phyloP scores from a whole-genome alignment of 2,113 vertebrate genomes.

The Terrapene triunguis region DNA sequence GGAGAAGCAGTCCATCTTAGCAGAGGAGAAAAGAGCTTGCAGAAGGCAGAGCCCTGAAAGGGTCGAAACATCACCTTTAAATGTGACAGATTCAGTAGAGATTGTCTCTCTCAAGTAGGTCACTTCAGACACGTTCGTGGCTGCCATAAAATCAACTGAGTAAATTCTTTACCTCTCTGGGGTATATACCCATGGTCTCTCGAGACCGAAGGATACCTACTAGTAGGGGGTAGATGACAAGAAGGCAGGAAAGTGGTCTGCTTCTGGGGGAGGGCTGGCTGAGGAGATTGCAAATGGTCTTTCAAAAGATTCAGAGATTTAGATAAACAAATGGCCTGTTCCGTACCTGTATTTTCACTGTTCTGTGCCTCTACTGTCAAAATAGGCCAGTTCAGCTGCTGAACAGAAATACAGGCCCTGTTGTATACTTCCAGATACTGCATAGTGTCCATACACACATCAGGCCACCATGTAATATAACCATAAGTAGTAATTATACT shows the following conservation, averaged over 20 bases:
- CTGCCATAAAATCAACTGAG: too few relatives aligned
- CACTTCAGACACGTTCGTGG: too few relatives aligned
- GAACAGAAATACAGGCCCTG: not conserved
- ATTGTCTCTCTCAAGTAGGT: too few relatives aligned
- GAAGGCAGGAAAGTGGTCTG: not conserved
- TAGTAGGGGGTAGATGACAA: not conserved
- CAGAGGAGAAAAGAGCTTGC: too few relatives aligned
- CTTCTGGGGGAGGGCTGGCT: not conserved
- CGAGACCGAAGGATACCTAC: too few relatives aligned
- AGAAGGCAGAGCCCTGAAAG: too few relatives aligned
- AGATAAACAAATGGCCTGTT: not conserved
- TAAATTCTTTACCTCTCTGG: too few relatives aligned
- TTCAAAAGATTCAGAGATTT: not conserved
- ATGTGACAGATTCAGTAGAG: too few relatives aligned
- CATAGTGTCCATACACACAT: not conserved
- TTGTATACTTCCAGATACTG: not conserved
- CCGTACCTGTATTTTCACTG: not conserved
- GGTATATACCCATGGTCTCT: too few relatives aligned
- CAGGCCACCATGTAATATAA: not conserved
- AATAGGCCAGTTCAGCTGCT: too few relatives aligned
- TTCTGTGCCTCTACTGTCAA: not conserved
- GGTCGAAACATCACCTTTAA: too few relatives aligned
- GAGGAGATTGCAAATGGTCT: not conserved
- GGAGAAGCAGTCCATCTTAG: too few relatives aligned
- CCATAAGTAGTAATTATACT: not conserved